Evolutionary conservation across 1,140 invertebrate genomes (phyloP), one percentile per base, ranked within the genome.

Genomic region (Matsumurasca onukii): DNA sequence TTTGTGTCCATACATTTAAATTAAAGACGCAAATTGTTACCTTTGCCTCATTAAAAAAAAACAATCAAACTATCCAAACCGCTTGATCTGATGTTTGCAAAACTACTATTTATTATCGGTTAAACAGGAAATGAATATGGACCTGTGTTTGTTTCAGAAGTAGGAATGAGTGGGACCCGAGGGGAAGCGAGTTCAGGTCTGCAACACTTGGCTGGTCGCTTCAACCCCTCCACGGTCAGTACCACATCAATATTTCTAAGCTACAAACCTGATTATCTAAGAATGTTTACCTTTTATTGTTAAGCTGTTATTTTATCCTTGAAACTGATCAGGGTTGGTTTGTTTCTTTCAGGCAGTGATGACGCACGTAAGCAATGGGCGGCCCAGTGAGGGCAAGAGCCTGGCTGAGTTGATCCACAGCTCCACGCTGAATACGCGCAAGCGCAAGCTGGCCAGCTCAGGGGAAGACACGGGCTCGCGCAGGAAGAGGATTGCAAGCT

Each of bases 101-200:
- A n/a, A n/a, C n/a, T n/a, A n/a, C n/a, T n/a, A n/a, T n/a, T n/a
- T n/a, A n/a, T n/a, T n/a, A n/a, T n/a, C n/a, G n/a, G n/a, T n/a
- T n/a, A n/a, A n/a, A n/a, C n/a, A n/a, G n/a, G n/a, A n/a, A n/a
- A n/a, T n/a, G n/a, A n/a, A n/a, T 39, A 20, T 48, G 25, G 15
- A n/a, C 24, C 52, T 29, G 27, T 51, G 13, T 66, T 51, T 39
- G 31, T 68, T 68, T 0, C 30, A 68, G 67, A 68, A 63, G 34
- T 68, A 25, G 51, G 57, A 25, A 68, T 68, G 67, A 68, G 55
- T 68, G 67, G 67, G 31, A 59, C 27, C 39, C 15, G 34, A 62
- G 67, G 67, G 39, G 52, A 39, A 31, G 67, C 55, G n/a, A 51
- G 55, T 39, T 65, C 34, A 34, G 27, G 57, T 17, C 52, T 68